These are phyloP conservation scores for Mustela nigripes DNA, from an alignment of 2,113 vertebrate genomes.

Conservation along the genomic window DNA sequence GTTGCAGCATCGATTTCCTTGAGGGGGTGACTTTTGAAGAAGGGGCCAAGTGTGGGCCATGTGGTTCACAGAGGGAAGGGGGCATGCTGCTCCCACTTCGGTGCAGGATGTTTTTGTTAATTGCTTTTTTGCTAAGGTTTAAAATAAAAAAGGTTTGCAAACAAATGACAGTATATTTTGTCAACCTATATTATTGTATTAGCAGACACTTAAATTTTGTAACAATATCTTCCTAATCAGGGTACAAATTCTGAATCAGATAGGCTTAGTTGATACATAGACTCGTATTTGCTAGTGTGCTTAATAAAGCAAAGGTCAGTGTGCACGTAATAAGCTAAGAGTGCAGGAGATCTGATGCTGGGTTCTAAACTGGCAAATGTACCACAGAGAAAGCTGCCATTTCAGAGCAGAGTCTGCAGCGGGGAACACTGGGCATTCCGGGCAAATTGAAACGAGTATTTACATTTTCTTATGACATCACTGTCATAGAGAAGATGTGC, in stretches of 20 bases:
- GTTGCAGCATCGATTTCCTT: constrained; percentile 29
- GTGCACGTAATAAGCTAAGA: background rate
- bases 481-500: background rate
- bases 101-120: background rate
- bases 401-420: background rate
- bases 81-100: background rate
- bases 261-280: background rate
- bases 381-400: background rate
- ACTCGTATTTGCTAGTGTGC: too few species aligned
- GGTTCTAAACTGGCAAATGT: background rate
- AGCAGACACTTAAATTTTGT: background rate
- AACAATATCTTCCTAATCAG: background rate
- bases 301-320: background rate
- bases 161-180: background rate
- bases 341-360: background rate
- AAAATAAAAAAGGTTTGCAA: constrained; percentile 31
- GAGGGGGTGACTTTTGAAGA: background rate
- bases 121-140: background rate
- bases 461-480: background rate
- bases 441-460: accelerated
- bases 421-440: background rate
- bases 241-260: background rate
- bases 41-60: background rate
- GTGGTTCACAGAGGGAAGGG: background rate
- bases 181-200: background rate